Evolutionary conservation across 2,113 vertebrate genomes (phyloP).

Genomic region (Entomyzon cyanotis): DNA sequence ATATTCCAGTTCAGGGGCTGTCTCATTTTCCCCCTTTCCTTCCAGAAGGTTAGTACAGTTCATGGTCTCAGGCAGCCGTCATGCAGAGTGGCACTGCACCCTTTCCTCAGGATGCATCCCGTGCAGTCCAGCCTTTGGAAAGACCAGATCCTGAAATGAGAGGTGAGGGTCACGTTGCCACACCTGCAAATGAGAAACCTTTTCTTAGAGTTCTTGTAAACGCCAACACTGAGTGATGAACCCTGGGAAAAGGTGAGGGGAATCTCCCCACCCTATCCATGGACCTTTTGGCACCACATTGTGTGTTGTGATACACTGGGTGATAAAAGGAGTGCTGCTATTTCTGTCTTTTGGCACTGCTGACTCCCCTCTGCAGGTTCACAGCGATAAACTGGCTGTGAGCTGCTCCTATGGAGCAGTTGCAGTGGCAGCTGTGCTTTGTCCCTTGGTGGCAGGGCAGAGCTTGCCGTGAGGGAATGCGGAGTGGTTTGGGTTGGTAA

Average conservation of each 20-base stretch:
- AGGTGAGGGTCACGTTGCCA: constrained; percentile 1
- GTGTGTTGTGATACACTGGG: neutral
- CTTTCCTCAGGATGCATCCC: constrained; percentile 73
- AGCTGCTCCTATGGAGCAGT: neutral
- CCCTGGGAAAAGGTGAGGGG: neutral
- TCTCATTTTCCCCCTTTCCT: neutral
- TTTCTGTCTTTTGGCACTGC: constrained; percentile 29
- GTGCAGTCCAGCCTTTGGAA: constrained; percentile 29
- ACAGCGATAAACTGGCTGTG: neutral
- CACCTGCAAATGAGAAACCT: constrained; percentile 52
- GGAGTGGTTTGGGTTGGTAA: neutral
- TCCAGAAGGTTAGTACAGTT: neutral
- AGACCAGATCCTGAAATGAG: constrained; percentile 21
- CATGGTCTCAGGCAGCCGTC: neutral
- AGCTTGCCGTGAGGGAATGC: accelerated
- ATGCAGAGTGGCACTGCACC: constrained; percentile 18
- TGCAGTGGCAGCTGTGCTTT: accelerated
- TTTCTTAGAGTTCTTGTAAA: constrained; percentile 48
- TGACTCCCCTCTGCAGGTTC: neutral
- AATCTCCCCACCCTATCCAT: neutral
- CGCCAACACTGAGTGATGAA: constrained; percentile 44
- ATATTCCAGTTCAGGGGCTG: neutral
- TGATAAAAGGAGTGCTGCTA: constrained; percentile 12
- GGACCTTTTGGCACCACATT: constrained; percentile 31
- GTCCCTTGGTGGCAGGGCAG: neutral